These are phyloP conservation scores for Melipona quadrifasciata DNA, from an alignment of 1,140 invertebrate species.

Conservation along the genomic window DNA sequence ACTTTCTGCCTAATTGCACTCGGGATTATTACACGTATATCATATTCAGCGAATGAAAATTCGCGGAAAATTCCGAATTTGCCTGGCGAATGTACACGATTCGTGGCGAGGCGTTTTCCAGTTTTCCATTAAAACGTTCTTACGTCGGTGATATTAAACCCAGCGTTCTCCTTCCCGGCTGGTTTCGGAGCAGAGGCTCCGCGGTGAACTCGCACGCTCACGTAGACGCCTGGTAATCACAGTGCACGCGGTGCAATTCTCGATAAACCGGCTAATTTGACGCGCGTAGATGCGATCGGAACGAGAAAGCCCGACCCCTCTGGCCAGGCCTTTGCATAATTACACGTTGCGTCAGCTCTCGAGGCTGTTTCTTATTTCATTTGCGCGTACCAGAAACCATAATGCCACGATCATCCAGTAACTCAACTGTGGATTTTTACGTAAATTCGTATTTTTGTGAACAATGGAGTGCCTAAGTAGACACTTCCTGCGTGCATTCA, in stretches of 20 bases:
- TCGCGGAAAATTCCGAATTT: background rate
- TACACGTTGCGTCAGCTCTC: background rate
- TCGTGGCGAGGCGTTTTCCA: background rate
- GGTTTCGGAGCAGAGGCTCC: no score
- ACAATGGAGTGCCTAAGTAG: no score
- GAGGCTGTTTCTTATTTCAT: no score
- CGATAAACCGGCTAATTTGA: slow-evolving; percentile 34
- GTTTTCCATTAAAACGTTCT: background rate
- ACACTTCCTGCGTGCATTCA: no score
- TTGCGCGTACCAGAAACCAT: background rate
- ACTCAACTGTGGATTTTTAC: no score
- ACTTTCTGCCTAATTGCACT: no score
- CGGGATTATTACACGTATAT: no score
- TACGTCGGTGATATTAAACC: background rate
- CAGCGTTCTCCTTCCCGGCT: background rate
- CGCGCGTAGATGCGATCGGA: background rate
- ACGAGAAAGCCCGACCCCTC: background rate
- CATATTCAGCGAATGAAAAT: background rate
- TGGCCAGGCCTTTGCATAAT: slow-evolving; percentile 3
- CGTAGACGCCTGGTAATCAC: background rate
- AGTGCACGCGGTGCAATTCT: background rate
- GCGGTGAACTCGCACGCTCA: background rate
- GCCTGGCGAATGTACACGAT: background rate
- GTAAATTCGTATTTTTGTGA: no score
- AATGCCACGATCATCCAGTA: no score